These are phyloP conservation scores for Eupithecia subumbrata DNA, from an alignment of 2,888 invertebrate genomes.

Conservation along the genomic window DNA sequence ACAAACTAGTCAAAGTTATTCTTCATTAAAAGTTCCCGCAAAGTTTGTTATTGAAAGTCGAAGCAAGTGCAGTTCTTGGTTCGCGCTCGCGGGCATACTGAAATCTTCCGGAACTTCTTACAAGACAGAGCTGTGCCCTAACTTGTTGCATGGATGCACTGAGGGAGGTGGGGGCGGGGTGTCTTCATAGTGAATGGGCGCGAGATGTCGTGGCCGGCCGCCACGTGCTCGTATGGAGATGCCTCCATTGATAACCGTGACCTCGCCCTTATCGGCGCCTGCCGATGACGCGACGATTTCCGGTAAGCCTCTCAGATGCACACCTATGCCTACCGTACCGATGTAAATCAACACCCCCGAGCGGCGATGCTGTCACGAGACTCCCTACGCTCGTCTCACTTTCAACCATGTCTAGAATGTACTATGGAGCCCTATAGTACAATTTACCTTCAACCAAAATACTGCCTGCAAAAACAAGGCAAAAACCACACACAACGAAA, in stretches of 20 bases:
- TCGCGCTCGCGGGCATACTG: slow-evolving; percentile 50
- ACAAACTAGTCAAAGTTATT: not conserved
- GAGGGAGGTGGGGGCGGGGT: slow-evolving; percentile 64
- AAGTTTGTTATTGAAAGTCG: slow-evolving; percentile 28
- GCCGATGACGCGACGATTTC: slow-evolving; percentile 63
- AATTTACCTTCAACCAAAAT: not conserved
- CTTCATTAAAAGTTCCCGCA: slow-evolving; percentile 23
- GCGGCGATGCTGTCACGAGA: slow-evolving; percentile 2
- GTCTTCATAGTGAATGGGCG: slow-evolving; percentile 83
- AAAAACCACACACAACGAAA: not conserved
- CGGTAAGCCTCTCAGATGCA: slow-evolving; percentile 39
- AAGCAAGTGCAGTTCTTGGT: slow-evolving; percentile 24
- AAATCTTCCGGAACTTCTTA: slow-evolving; percentile 70
- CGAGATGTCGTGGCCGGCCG: slow-evolving; percentile 81
- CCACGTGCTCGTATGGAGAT: slow-evolving; percentile 82
- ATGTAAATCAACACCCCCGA: slow-evolving; percentile 24
- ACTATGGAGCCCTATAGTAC: not conserved
- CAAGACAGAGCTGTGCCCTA: slow-evolving; percentile 75
- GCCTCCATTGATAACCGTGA: slow-evolving; percentile 81
- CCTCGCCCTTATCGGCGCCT: slow-evolving; percentile 78
- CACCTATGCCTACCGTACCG: slow-evolving; percentile 23
- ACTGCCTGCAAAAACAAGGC: no score
- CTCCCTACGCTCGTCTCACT: slow-evolving; percentile 2
- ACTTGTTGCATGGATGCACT: slow-evolving; percentile 84
- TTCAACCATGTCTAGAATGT: slow-evolving; percentile 4